Percentiles rank a stretch among this genome's conserved stretches.
phyloP scores from a whole-genome alignment of 1,140 invertebrate genomes.

The Prorops nasuta region DNA sequence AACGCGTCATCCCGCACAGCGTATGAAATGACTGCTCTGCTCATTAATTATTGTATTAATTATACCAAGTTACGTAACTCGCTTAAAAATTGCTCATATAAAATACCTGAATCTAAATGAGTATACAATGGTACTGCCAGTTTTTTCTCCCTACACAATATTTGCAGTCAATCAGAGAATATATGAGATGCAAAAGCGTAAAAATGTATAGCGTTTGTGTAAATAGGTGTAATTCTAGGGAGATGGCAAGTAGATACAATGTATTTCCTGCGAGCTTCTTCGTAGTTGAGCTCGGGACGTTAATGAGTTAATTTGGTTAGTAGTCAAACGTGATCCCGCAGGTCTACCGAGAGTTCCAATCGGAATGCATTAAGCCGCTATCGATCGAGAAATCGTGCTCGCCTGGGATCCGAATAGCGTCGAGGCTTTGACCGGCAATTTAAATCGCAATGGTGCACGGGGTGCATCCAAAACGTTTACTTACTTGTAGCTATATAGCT shows the following conservation, averaged over 20 bases:
- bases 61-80: no score
- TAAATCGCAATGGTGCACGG: background rate
- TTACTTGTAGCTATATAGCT: background rate
- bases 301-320: conserved; percentile 16
- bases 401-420: conserved; percentile 8
- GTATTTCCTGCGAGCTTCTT: no score
- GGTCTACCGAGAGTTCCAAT: conserved; percentile 5
- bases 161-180: no score
- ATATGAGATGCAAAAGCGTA: no score
- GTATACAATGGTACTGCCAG: no score
- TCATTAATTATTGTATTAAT: conserved; percentile 44
- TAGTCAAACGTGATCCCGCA: conserved; percentile 6
- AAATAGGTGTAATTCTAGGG: no score
- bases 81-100: no score
- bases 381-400: background rate
- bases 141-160: no score
- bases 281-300: conserved; percentile 20
- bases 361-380: conserved; percentile 1
- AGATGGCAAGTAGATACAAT: no score
- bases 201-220: no score
- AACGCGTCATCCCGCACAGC: conserved; percentile 36
- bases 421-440: background rate
- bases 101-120: no score
- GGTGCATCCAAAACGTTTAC: background rate
- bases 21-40: conserved; percentile 27